Evolutionary conservation across 2,113 vertebrate species (phyloP).

Genomic region (Amblyornis subalaris): DNA sequence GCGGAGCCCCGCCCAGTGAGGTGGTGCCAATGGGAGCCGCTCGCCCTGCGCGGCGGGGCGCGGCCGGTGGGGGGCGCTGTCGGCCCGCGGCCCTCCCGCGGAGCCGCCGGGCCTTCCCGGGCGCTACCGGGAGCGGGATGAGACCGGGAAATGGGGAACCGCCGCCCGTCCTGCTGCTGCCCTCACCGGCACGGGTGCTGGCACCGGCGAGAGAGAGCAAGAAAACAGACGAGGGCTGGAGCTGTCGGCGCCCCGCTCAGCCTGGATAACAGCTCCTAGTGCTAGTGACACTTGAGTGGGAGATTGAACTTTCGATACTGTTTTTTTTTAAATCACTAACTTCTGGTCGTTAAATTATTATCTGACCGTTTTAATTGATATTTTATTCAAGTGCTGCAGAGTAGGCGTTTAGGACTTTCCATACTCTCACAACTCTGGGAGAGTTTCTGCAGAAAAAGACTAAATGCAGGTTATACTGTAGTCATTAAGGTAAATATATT

Average conservation of each 20-base stretch:
- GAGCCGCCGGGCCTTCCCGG: too few species aligned
- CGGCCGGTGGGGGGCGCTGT: background rate
- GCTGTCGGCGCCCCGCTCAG: background rate
- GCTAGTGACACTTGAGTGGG: background rate
- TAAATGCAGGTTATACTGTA: background rate
- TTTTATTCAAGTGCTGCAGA: background rate
- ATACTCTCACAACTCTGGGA: accelerated
- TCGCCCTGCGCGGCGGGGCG: accelerated
- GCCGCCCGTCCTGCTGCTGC: background rate
- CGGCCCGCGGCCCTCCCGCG: accelerated
- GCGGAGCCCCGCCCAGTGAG: background rate
- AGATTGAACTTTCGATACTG: background rate
- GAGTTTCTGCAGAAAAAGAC: too few species aligned
- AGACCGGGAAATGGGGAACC: accelerated
- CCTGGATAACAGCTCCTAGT: background rate
- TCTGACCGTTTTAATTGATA: accelerated
- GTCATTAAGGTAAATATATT: background rate
- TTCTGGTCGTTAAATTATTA: background rate
- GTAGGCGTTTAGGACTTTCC: accelerated
- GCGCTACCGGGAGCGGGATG: accelerated
- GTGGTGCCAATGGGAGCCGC: background rate
- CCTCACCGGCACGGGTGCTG: accelerated
- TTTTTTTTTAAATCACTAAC: accelerated
- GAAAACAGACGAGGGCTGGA: too few species aligned
- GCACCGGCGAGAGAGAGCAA: too few species aligned